phyloP scores from a whole-genome alignment of 2,888 invertebrate genomes.

The Agrochola circellaris region DNA sequence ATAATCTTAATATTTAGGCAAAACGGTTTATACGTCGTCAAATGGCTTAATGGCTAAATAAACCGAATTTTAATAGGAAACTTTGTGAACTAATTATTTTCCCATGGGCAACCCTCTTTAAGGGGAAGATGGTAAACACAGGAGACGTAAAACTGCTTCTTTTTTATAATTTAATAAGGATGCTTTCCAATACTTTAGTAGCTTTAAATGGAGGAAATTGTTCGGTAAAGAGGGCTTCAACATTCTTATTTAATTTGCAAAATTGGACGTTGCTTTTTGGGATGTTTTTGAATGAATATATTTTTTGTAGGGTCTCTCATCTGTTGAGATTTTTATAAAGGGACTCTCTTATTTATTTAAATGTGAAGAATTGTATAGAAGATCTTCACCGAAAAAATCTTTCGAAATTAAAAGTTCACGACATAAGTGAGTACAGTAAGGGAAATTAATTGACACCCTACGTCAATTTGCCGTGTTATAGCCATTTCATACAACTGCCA shows the following conservation, averaged over 20 bases:
- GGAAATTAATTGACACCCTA: not conserved
- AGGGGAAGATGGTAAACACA: slow-evolving; percentile 74
- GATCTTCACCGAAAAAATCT: not conserved
- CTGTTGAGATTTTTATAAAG: not conserved
- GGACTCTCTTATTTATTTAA: not conserved
- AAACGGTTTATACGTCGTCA: slow-evolving; percentile 80
- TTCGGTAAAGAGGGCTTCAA: slow-evolving; percentile 80
- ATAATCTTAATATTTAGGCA: slow-evolving; percentile 74
- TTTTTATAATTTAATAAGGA: slow-evolving; percentile 85
- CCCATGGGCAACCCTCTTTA: slow-evolving; percentile 77
- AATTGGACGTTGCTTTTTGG: slow-evolving; percentile 49
- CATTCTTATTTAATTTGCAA: slow-evolving; percentile 64
- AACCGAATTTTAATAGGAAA: slow-evolving; percentile 83
- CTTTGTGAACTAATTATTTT: slow-evolving; percentile 79
- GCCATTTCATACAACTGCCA: not conserved
- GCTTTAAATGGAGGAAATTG: slow-evolving; percentile 85
- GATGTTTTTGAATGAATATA: slow-evolving; percentile 24
- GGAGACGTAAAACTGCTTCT: slow-evolving; percentile 63
- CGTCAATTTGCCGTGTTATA: not conserved
- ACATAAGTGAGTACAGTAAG: not conserved
- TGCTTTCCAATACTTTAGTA: slow-evolving; percentile 88
- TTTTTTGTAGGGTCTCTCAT: slow-evolving; percentile 17
- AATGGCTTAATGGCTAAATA: slow-evolving; percentile 85
- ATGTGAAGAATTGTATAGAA: not conserved
- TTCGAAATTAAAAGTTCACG: not conserved